phyloP scores from a whole-genome alignment of 1,140 invertebrate genomes.

The Leptinotarsa undecemlineata region DNA sequence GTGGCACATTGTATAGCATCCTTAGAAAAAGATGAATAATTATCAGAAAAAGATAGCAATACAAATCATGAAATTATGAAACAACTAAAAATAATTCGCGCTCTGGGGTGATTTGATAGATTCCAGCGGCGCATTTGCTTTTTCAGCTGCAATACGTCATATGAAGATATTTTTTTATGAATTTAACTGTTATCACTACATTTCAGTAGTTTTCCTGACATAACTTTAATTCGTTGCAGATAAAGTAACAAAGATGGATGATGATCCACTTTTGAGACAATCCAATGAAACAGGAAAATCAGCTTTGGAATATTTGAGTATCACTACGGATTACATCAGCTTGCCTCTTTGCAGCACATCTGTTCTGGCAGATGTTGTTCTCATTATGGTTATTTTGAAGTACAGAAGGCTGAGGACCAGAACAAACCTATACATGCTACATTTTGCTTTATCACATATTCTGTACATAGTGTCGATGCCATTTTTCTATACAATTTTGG shows the following conservation, averaged over 20 bases:
- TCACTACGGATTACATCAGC: slow-evolving; percentile 23
- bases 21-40: no score
- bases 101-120: no score
- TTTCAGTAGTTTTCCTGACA: no score
- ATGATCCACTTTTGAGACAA: slow-evolving; percentile 20
- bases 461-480: slow-evolving; percentile 23
- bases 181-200: no score
- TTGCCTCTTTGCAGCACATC: slow-evolving; percentile 29
- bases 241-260: not conserved
- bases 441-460: slow-evolving; percentile 35
- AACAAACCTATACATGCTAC: slow-evolving; percentile 36
- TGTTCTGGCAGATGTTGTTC: slow-evolving; percentile 24
- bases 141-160: no score
- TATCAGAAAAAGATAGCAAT: no score
- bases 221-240: not conserved
- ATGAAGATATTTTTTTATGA: no score
- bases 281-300: not conserved
- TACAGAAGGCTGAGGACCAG: slow-evolving; percentile 36
- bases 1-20: no score
- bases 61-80: no score
- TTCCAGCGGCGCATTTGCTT: no score
- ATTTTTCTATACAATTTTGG: slow-evolving; percentile 22
- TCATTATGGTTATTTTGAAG: slow-evolving; percentile 31
- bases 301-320: slow-evolving; percentile 7
- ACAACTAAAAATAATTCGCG: no score